These are phyloP conservation scores for Caenorhabditis tropicalis DNA, from an alignment of 1,140 invertebrate species.

Conservation along the genomic window DNA sequence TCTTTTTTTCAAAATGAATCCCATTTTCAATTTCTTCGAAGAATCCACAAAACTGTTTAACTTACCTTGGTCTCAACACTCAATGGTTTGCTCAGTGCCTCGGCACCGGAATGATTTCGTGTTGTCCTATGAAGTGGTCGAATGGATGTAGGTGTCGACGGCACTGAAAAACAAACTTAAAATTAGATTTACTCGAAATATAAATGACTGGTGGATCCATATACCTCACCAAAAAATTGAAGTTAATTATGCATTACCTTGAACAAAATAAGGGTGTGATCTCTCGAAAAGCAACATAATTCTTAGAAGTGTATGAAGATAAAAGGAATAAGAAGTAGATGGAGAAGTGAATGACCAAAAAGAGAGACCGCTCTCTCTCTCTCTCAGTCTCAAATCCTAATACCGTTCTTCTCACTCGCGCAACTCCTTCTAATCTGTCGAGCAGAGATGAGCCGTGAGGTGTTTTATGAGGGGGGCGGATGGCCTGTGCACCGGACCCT, in stretches of 20 bases:
- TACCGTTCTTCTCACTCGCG: conserved; percentile 37
- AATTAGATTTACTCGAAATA: not conserved
- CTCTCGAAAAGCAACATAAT: conserved; percentile 32
- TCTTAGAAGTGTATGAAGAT: too few relatives aligned
- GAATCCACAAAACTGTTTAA: not conserved
- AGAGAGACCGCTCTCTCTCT: too few relatives aligned
- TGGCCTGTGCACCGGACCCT: conserved; percentile 13
- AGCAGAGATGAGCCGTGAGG: conserved; percentile 28
- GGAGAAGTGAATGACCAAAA: not conserved
- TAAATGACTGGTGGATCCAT: too few relatives aligned
- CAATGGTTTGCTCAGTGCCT: not conserved
- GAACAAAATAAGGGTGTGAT: not conserved
- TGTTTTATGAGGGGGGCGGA: conserved; percentile 17
- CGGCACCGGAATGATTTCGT: not conserved
- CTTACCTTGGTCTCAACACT: conserved; percentile 17
- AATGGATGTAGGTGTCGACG: conserved; percentile 13
- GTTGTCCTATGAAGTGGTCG: conserved; percentile 13
- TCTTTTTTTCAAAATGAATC: too few relatives aligned
- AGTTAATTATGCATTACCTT: conserved; percentile 3
- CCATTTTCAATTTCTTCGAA: not conserved
- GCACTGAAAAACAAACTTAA: not conserved
- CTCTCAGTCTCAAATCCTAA: not conserved
- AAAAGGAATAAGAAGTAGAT: not conserved
- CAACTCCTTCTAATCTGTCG: conserved; percentile 29
- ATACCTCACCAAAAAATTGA: too few relatives aligned